These are phyloP conservation scores for Harpalus rufipes DNA, from an alignment of 2,888 invertebrate species.

Conservation along the genomic window DNA sequence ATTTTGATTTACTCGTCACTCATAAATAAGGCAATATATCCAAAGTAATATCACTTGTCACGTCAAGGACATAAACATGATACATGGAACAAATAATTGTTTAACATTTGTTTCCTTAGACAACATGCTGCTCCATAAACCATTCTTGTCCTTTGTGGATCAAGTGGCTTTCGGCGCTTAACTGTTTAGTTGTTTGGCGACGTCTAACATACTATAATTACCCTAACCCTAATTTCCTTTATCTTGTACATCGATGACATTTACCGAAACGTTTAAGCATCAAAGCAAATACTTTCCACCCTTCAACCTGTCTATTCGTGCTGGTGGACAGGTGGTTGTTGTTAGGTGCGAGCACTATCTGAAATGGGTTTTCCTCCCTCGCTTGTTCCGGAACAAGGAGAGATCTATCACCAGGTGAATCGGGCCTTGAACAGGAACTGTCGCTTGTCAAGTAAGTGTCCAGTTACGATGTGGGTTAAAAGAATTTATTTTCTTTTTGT, in stretches of 20 bases:
- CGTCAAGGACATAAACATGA: background rate
- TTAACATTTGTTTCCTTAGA: background rate
- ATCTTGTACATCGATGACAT: background rate
- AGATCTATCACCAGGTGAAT: background rate
- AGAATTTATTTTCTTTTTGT: slow-evolving; percentile 3
- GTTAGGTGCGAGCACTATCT: background rate
- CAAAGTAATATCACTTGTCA: background rate
- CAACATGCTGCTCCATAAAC: background rate
- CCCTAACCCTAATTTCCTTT: background rate
- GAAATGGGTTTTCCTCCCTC: slow-evolving; percentile 16
- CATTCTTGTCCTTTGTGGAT: background rate
- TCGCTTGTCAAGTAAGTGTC: slow-evolving; percentile 13
- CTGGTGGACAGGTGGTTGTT: background rate
- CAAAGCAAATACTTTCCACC: background rate
- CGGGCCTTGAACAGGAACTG: background rate
- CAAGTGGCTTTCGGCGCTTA: background rate
- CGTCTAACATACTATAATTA: background rate
- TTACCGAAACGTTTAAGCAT: background rate
- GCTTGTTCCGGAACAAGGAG: background rate
- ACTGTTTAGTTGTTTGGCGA: background rate
- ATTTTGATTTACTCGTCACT: no score
- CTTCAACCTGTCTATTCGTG: background rate
- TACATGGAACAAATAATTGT: background rate
- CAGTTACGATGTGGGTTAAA: slow-evolving; percentile 5
- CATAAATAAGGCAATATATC: no score